Base-by-base conservation (phyloP, 1,140 invertebrate genomes). In the Ditylenchus dipsaci region DNA sequence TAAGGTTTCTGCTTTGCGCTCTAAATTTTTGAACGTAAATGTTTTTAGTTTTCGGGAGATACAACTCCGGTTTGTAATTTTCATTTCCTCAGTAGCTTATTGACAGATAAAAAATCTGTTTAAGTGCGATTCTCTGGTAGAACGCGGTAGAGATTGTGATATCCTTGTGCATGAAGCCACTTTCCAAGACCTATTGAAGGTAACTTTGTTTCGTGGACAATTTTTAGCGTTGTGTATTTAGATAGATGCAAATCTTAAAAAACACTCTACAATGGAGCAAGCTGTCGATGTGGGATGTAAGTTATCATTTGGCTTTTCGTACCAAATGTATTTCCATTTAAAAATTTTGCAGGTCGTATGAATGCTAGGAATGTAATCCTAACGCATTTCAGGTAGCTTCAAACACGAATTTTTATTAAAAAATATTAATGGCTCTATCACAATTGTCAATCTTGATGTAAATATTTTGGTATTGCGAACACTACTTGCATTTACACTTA, bases 131-230 rank as follows among this genome's bases (percentile, higher is more conserved):
- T 86, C 86, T 74, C 85, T 97, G 0, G 86, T 92, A 0, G 79
- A 88, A 49, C 85, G 93, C 66, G 92, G 91, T 87, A 81, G 76
- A 65, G 84, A 90, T 77, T 92, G 91, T 67, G 90, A 93, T 80
- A 80, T 98, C 0, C 84, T 98, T 0, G 95, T 98, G 76, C 95
- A 98, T 84, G 95, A 98, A 86, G 93, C 93, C 3, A 98, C 95
- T 1, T 93, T 97, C 89, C 93, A 95, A 82, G 80, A 82, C 67
- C 77, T 68, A 15, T 66, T 73, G 63, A 75, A 77, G 67, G 78
- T 82, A 33, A 38, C 33, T 38, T 38, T 38, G 3, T 38, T 38
- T n/a, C n/a, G n/a, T n/a, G n/a, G n/a, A n/a, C n/a, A n/a, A 8
- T 53, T 53, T 53, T 26, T 53, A 53, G 3, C 15, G 49, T 5